Percentiles rank a stretch among this genome's conserved stretches.
Evolutionary conservation across 2,888 invertebrate species (phyloP).

Genomic region (Mystacides longicornis): DNA sequence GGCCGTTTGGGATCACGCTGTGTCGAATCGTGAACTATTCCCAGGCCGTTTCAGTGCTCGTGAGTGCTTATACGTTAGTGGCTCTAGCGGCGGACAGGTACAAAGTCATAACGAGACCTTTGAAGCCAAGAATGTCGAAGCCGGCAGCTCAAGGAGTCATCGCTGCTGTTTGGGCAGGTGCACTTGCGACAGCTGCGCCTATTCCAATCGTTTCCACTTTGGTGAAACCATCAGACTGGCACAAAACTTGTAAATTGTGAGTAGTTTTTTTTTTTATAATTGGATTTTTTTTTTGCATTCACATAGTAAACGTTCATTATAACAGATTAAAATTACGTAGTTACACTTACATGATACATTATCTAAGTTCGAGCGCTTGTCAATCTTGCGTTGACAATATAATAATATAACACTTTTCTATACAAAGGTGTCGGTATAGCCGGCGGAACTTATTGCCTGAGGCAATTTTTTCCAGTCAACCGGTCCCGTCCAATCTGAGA

Average conservation of each 20-base stretch:
- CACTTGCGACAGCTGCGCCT: conserved; percentile 62
- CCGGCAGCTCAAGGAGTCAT: conserved; percentile 49
- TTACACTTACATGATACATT: no score
- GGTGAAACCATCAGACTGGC: conserved; percentile 43
- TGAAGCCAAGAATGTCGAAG: conserved; percentile 63
- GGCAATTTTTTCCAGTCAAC: no score
- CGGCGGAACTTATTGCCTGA: no score
- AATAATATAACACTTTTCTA: no score
- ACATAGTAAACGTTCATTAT: no score
- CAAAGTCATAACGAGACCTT: conserved; percentile 71
- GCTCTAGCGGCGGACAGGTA: conserved; percentile 75
- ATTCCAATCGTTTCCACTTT: conserved; percentile 57
- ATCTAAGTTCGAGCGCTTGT: no score
- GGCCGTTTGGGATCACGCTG: conserved; percentile 69
- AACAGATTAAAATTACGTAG: no score
- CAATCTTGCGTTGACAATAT: no score
- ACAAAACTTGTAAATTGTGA: conserved; percentile 49
- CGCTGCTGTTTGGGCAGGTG: conserved; percentile 57
- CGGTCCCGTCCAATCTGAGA: no score
- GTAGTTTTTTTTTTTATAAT: conserved; percentile 26
- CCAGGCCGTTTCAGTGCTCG: conserved; percentile 59
- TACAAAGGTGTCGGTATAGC: no score
- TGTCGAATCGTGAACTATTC: conserved; percentile 66
- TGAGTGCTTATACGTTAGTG: conserved; percentile 73
- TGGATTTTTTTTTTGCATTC: no score